Evolutionary conservation across 2,888 invertebrate species (phyloP), one percentile per base, ranked within the genome.

Genomic region (Erebia epiphron): DNA sequence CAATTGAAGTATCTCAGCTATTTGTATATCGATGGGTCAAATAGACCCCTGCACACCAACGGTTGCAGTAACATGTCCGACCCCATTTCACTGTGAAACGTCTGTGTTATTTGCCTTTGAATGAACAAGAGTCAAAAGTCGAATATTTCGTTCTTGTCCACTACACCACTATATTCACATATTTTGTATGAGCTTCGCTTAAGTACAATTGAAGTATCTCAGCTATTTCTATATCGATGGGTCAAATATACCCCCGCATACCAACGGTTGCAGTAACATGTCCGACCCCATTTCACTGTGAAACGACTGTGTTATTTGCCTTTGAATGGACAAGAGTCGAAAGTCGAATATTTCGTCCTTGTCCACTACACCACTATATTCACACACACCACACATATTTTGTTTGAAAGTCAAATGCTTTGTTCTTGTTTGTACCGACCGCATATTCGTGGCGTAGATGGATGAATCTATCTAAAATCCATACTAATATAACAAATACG

Each of bases 261-360:
- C 66, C 66, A 86, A 35, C 35, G 35, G 35, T 35, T 86, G 86
- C 87, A 88, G 83, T 88, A 84, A 89, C 87, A 89, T 87, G 86
- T 86, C 86, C 90, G 87, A 89, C 91, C 91, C 87, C 86, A 84
- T 90, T 91, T 85, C 80, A 83, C 84, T 87, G 85, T 89, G 83
- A 89, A 89, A 87, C 86, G 88, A 88, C 88, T 87, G 83, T 90
- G 90, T 91, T 91, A 90, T 90, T 88, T 86, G 83, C 83, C 83
- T 83, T 77, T 78, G 81, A 84, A 72, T 71, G 75, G 76, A 77
- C 74, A 77, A 71, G 72, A 68, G 64, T 50, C n/a, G n/a, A n/a
- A n/a, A 68, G 0, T 35, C 0, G 35, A 35, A 35, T 35, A 7
- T 7, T 35, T 35, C 7, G 5, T 35, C 35, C 35, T 0, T 35